These are phyloP conservation scores for Piscicola geometra DNA, from an alignment of 2,888 invertebrate species.

Conservation along the genomic window DNA sequence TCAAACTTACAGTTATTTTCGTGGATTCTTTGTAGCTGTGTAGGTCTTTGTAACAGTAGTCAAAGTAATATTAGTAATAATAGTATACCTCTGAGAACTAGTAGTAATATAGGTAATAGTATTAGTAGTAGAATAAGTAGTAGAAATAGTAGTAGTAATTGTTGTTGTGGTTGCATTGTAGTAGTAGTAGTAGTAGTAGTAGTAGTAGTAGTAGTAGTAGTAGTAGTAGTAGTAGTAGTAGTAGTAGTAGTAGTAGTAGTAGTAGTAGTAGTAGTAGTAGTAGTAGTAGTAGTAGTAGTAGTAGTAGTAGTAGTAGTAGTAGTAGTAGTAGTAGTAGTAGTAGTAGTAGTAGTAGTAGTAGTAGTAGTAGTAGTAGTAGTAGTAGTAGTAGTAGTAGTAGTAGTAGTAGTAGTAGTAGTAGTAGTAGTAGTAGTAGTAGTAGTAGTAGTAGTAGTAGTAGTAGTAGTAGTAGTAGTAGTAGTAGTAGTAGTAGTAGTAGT, in stretches of 20 bases:
- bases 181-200: conserved; percentile 15
- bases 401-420: conserved; percentile 24
- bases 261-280: conserved; percentile 12
- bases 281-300: conserved; percentile 17
- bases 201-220: conserved; percentile 7
- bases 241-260: conserved; percentile 7
- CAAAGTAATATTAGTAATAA: neutral
- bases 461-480: conserved; percentile 24
- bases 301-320: conserved; percentile 21
- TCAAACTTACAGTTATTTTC: too few species aligned
- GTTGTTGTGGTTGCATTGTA: neutral
- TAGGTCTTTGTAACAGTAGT: neutral
- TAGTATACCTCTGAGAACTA: neutral
- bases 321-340: conserved; percentile 24
- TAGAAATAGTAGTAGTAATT: conserved; percentile 10
- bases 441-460: conserved; percentile 22
- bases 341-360: conserved; percentile 24
- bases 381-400: conserved; percentile 24
- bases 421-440: conserved; percentile 24
- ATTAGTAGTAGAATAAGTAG: neutral
- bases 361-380: conserved; percentile 24
- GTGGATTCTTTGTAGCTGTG: too few species aligned
- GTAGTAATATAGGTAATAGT: conserved; percentile 8
- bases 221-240: conserved; percentile 16
- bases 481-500: conserved; percentile 22